A percentile compares a stretch with the other conserved stretches of the same genome.
These are phyloP conservation scores for Pachycephus smyrnensis DNA, from an alignment of 2,888 invertebrate species.

Conservation along the genomic window DNA sequence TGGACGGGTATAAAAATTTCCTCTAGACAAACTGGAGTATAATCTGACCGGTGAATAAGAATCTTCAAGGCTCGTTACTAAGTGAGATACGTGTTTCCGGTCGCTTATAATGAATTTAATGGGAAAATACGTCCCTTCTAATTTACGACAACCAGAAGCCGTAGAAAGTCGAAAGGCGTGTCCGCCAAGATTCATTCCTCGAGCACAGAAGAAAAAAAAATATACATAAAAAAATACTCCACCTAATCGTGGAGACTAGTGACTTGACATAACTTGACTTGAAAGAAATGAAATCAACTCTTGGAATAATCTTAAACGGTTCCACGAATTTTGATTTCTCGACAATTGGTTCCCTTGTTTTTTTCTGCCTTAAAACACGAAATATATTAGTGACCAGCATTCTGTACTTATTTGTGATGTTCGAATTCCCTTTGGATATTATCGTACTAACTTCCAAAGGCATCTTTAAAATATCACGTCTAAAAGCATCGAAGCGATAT, in stretches of 20 bases:
- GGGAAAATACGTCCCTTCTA: background rate
- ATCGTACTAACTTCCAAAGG: background rate
- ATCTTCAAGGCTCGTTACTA: background rate
- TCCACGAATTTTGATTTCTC: background rate
- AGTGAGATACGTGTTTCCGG: no score
- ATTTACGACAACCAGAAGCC: background rate
- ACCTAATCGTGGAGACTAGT: constrained; percentile 46
- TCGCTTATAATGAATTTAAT: background rate
- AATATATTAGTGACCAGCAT: background rate
- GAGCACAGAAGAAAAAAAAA: constrained; percentile 29
- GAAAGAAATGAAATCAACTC: constrained; percentile 28
- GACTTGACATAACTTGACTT: constrained; percentile 54
- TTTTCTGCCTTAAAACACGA: background rate
- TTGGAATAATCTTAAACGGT: background rate
- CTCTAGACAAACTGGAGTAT: background rate
- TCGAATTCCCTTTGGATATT: background rate
- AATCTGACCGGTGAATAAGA: background rate
- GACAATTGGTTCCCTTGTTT: background rate
- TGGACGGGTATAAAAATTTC: background rate
- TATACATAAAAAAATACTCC: constrained; percentile 52
- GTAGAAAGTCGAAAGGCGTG: background rate
- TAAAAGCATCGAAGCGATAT: background rate
- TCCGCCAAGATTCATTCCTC: background rate
- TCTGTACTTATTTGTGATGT: background rate
- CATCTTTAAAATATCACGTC: background rate